Evolutionary conservation across 2,888 invertebrate genomes (phyloP).

Genomic region (Caenorhabditis angaria): DNA sequence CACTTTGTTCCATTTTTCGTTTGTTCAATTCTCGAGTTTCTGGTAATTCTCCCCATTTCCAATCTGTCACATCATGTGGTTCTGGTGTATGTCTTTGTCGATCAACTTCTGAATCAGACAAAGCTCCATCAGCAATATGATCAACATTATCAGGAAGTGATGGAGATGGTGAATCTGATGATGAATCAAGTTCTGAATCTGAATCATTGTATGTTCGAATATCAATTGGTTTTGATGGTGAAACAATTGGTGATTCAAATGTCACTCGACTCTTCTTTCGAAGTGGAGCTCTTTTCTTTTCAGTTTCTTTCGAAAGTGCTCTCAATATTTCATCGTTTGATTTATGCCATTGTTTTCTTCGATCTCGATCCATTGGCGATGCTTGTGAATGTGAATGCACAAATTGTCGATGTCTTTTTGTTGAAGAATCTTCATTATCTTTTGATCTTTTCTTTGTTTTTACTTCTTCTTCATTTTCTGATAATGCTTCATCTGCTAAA

Average conservation of each 20-base stretch:
- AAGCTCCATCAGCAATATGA: constrained; percentile 63
- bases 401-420: constrained; percentile 27
- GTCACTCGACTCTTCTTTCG: constrained; percentile 44
- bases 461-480: constrained; percentile 12
- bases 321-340: constrained; percentile 38
- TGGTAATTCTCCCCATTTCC: constrained; percentile 74
- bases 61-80: constrained; percentile 72
- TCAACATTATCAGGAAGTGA: constrained; percentile 49
- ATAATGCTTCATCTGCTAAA: constrained; percentile 18
- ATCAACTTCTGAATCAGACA: constrained; percentile 70
- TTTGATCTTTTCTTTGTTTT: constrained; percentile 8
- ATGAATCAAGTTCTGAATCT: constrained; percentile 52
- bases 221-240: constrained; percentile 34
- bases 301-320: constrained; percentile 24
- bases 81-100: constrained; percentile 80
- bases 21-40: constrained; percentile 50
- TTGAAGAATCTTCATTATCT: constrained; percentile 4
- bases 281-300: constrained; percentile 14
- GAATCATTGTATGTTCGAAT: constrained; percentile 38
- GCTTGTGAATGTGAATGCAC: constrained; percentile 40
- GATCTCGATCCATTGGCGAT: constrained; percentile 21
- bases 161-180: constrained; percentile 52
- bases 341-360: constrained; percentile 28
- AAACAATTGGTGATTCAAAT: constrained; percentile 18
- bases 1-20: constrained; percentile 38